Evolutionary conservation across 2,113 vertebrate genomes (phyloP), one percentile per base, ranked within the genome.

Genomic region (Myanophis thanlyinensis): DNA sequence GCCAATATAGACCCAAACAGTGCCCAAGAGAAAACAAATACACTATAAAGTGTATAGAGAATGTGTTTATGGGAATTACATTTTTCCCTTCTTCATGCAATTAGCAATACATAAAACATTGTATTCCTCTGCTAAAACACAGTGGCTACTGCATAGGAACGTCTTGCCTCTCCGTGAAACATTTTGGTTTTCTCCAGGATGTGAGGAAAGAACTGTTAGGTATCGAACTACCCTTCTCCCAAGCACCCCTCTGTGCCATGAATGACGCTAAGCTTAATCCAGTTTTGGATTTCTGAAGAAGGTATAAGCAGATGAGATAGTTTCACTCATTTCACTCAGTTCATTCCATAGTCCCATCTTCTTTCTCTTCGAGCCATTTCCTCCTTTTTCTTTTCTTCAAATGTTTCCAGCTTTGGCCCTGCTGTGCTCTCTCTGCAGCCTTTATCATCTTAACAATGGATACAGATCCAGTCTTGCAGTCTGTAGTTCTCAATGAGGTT

Each of bases 401-500:
- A 59, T 89, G 40, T 9, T 54, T 23, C 44, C 73, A 20, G 53
- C 53, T 62, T 51, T n/a, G 46, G 23, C 44, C 18, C 25, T 47
- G 46, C 40, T 5, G 27, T 8, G 84, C 44, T 85, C 87, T 85
- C 87, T 44, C 15, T n/a, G 27, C 46, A 46, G 11, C 47, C 49
- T 85, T 73, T 40, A 13, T 35, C 92, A 44, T 23, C n/a, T 88
- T 85, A 52, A 23, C 25, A 23, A 22, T 40, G 46, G 4, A 85
- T 30, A 85, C 8, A 27, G 46, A 9, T 86, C 67, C 49, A 46
- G 40, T 13, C 35, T 22, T 13, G 3, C 1, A 30, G 25, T n/a
- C 5, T 1, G 10, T 53, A 47, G 22, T 0, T 4, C 40, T 99
- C 98, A 99, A 93, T 99, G 99, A 52, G 98, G 98, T 95, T 98